Evolutionary conservation across 2,797 vertebrate species (phyloP), one percentile per base, ranked within the genome.

Genomic region (Phaenicophaeus curvirostris): DNA sequence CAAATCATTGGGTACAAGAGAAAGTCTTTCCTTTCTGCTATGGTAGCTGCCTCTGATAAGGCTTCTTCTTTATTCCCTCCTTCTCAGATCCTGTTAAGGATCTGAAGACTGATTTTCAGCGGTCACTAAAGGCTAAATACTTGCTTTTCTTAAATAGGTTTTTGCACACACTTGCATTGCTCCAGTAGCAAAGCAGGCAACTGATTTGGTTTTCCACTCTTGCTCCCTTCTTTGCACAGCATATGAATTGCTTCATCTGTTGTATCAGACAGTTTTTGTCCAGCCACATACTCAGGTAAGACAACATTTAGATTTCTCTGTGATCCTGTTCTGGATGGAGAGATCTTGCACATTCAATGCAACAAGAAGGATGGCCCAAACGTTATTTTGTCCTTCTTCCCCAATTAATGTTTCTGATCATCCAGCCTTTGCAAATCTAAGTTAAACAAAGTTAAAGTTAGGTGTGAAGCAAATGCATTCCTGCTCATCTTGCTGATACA

Each of bases 211-310:
- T 95, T 92, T 90, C 86, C 28, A 21, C 37, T 89, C 87, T 88
- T 96, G 68, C 66, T 94, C 87, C 39, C 74, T 21, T 95, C 84
- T 87, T 96, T 87, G 61, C 63, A 74, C 72, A 95, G 86, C 41
- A 68, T 65, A 33, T 80, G 68, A 94, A 74, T 94, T 83, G 91
- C 87, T 96, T 85, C 69, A 87, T 89, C 83, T 92, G 79, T 87
- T 87, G 25, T 89, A 85, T 86, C 58, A 85, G 92, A 28, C 86
- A 94, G 30, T 77, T 95, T 95, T 93, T 92, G 89, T 71, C 78
- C 85, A 92, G 72, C 55, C 76, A 89, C 44, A 82, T 53, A 35
- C 42, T 87, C 59, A 76, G 89, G 88, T 93, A 94, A 89, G 57
- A 79, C 19, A 77, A 77, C 27, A 19, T 83, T 54, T 33, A 89